These are phyloP conservation scores for Sialia sialis DNA, from an alignment of 2,113 vertebrate genomes.

Conservation along the genomic window DNA sequence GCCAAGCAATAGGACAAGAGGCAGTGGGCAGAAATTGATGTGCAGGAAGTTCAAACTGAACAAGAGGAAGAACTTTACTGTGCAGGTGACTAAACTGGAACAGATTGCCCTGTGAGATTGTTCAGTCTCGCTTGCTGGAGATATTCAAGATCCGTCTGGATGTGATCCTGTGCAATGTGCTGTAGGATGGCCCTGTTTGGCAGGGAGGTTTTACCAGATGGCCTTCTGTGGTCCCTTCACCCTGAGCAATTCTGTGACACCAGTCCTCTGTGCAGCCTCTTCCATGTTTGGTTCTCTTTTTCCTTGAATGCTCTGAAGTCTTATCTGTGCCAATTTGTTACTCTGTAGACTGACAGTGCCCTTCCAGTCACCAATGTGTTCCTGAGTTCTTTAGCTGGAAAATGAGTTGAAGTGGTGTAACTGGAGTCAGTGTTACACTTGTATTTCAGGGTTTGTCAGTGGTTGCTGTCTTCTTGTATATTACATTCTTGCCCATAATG, in stretches of 20 bases:
- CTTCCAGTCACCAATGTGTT: neutral
- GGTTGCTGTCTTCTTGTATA: neutral
- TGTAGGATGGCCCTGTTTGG: neutral
- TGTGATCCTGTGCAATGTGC: neutral
- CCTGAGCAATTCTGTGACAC: neutral
- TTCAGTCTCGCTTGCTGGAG: neutral
- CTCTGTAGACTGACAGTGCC: accelerated
- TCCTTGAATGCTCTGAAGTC: neutral
- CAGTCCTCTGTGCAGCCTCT: neutral
- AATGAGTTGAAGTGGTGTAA: neutral
- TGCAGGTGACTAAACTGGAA: neutral
- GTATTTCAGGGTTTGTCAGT: neutral
- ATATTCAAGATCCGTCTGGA: neutral
- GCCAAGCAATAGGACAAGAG: neutral
- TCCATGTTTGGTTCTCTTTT: neutral
- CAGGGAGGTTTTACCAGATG: neutral
- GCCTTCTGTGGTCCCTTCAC: neutral
- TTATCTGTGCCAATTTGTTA: neutral
- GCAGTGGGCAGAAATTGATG: neutral
- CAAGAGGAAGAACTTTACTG: neutral
- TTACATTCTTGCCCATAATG: accelerated
- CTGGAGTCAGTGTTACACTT: neutral
- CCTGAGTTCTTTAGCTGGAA: neutral
- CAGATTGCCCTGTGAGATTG: neutral
- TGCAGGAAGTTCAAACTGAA: neutral